Evolutionary conservation across 2,113 vertebrate species (phyloP), one percentile per base, ranked within the genome.

Genomic region (Lepidothrix coronata): DNA sequence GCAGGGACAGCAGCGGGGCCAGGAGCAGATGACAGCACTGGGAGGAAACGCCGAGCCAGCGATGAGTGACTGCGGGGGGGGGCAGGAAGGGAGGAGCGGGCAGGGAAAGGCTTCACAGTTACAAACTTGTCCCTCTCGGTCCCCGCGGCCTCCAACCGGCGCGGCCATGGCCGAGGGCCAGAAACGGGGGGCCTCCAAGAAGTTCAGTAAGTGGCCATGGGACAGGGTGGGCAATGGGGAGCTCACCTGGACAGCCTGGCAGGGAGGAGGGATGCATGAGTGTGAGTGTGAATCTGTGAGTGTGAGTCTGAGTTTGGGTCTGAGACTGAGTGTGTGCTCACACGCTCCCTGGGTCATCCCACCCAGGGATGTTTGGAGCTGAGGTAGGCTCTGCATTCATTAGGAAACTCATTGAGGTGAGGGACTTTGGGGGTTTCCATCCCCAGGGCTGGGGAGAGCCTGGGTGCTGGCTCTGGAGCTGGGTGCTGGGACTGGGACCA

Each of bases 141-240:
- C 73, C 80, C 68, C 1, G 5, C 49, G 4, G 58, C 83, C 55
- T 83, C 59, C 5, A 3, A 68, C 17, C 1, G 0, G 75, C 9
- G 0, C 4, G 0, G 83, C 82, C 87, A 98, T 98, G 98, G 97
- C 95, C 0, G 98, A 98, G 70, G 76, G 67, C 46, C 91, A 97
- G 95, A 98, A 92, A 96, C 98, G 95, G 85, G 72, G 94, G 63
- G 55, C 88, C 78, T 91, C 85, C 96, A 98, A 82, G 65, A 98
- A 98, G 96, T 98, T 98, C 96, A 98, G 98, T 98, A 96, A 98
- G 98, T 98, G 61, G 4, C n/a, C 1, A 1, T 0, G 21, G 68
- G 52, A 63, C 1, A 5, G 44, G 24, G 23, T 1, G 57, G 43
- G 41, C 2, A 9, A 27, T 13, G 46, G 33, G 43, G 35, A 16